A percentile compares a stretch with the other conserved stretches of the same genome.
These are phyloP conservation scores for Larimichthys polyactis DNA, from an alignment of 2,113 vertebrate species.

Conservation along the genomic window DNA sequence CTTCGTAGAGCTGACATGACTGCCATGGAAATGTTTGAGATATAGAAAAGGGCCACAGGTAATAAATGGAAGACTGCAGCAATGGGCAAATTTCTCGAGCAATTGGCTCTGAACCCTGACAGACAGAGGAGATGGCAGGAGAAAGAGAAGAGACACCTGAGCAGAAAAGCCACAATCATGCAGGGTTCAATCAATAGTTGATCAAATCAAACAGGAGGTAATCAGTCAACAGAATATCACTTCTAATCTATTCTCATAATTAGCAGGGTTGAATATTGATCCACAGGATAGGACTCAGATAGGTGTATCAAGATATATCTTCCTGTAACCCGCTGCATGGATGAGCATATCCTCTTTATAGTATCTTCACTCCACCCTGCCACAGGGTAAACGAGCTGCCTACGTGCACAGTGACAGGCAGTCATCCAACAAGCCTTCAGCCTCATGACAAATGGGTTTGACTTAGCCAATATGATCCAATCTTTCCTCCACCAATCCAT, in stretches of 20 bases:
- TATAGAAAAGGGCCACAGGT: neutral
- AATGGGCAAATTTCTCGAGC: constrained; percentile 67
- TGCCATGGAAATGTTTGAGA: neutral
- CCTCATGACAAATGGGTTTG: constrained; percentile 55
- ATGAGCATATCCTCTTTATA: constrained; percentile 18
- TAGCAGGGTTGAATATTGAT: constrained; percentile 5
- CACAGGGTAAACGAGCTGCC: neutral
- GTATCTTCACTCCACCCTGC: neutral
- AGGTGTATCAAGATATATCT: neutral
- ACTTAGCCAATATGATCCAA: constrained; percentile 61
- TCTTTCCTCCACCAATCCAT: constrained; percentile 37
- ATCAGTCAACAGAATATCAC: constrained; percentile 8
- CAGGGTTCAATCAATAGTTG: neutral
- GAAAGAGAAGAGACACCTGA: constrained; percentile 4
- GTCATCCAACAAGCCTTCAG: constrained; percentile 12
- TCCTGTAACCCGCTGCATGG: constrained; percentile 2
- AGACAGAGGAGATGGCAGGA: constrained; percentile 76
- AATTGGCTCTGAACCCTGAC: constrained; percentile 90
- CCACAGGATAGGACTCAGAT: neutral
- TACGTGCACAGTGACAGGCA: constrained; percentile 45
- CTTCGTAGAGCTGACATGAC: constrained; percentile 9
- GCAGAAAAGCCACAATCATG: neutral
- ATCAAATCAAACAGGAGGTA: neutral
- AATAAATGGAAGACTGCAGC: neutral
- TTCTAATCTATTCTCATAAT: constrained; percentile 8